These are phyloP conservation scores for Pterocles burchelli DNA, from an alignment of 2,113 vertebrate genomes.

Conservation along the genomic window DNA sequence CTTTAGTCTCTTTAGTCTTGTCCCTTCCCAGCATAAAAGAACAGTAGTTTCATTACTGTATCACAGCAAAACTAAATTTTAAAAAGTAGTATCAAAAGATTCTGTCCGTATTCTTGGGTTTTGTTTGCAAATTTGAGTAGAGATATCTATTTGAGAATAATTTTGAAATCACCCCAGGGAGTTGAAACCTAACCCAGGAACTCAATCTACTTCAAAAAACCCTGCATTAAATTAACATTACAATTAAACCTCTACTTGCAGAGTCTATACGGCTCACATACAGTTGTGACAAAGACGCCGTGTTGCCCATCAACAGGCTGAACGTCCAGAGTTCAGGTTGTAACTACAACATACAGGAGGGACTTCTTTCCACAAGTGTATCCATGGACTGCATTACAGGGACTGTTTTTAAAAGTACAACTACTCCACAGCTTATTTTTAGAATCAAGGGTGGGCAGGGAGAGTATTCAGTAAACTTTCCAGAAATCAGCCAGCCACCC, in stretches of 20 bases:
- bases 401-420: neutral
- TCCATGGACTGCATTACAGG: neutral
- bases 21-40: neutral
- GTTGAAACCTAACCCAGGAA: neutral
- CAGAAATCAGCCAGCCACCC: slow-evolving; percentile 50
- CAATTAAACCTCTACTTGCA: neutral
- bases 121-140: neutral
- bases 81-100: neutral
- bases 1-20: neutral
- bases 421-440: slow-evolving; percentile 28
- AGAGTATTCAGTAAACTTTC: neutral
- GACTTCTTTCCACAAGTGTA: neutral
- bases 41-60: neutral
- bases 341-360: neutral
- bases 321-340: neutral
- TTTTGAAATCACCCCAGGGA: neutral
- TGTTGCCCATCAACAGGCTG: fast-evolving
- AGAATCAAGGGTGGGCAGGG: neutral
- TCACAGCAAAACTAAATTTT: neutral
- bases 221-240: neutral
- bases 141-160: neutral
- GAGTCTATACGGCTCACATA: neutral
- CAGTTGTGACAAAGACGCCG: neutral
- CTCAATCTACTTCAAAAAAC: neutral
- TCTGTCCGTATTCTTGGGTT: neutral